Evolutionary conservation across 1,140 invertebrate species (phyloP).

Genomic region (Hyphantria cunea): DNA sequence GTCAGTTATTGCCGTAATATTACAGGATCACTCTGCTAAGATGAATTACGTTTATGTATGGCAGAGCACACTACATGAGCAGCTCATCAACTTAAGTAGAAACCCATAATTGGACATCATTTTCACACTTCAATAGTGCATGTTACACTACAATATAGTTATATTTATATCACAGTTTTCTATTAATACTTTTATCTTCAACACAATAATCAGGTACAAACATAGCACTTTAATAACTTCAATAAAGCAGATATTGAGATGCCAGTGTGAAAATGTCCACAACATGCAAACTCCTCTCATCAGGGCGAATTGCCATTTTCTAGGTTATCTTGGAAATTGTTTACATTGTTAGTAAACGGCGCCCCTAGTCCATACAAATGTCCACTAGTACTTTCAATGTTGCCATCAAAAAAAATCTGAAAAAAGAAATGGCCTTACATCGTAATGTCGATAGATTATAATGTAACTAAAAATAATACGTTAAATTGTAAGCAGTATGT

Average conservation of each 20-base stretch:
- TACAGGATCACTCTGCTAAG: no score
- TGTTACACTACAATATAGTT: not conserved
- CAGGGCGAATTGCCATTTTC: slow-evolving; percentile 88
- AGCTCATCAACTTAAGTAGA: no score
- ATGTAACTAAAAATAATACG: no score
- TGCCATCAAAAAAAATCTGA: slow-evolving; percentile 99
- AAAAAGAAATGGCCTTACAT: slow-evolving; percentile 94
- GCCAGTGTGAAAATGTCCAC: no score
- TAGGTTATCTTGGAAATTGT: slow-evolving; percentile 88
- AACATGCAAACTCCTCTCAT: slow-evolving; percentile 43
- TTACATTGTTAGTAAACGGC: slow-evolving; percentile 93
- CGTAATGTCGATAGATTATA: not conserved
- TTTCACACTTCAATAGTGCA: slow-evolving; percentile 7
- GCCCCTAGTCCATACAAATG: slow-evolving; percentile 97
- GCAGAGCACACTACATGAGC: no score
- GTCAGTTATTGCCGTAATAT: no score
- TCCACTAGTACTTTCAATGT: slow-evolving; percentile 97
- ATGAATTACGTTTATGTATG: no score
- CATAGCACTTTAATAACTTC: slow-evolving; percentile 13
- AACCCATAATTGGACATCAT: no score
- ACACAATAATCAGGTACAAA: slow-evolving; percentile 34
- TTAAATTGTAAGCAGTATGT: no score
- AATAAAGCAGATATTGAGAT: not conserved
- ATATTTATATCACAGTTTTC: slow-evolving; percentile 23
- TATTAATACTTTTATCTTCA: slow-evolving; percentile 8